phyloP scores from a whole-genome alignment of 2,797 vertebrate genomes.

The Lagocephalus sceleratus region DNA sequence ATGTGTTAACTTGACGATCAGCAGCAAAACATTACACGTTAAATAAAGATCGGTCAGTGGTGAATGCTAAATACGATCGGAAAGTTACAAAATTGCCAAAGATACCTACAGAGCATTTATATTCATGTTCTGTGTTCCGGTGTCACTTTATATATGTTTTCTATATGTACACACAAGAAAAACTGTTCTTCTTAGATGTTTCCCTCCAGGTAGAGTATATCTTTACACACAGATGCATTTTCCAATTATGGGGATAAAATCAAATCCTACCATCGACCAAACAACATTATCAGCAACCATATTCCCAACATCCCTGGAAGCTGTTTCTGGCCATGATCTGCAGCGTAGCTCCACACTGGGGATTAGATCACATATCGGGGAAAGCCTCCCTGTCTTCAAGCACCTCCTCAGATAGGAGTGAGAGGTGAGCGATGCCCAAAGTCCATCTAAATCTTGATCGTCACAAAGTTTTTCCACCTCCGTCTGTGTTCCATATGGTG shows the following conservation, averaged over 20 bases:
- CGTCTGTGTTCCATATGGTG: too few species aligned
- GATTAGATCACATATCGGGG: background rate
- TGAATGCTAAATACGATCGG: too few species aligned
- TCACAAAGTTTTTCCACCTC: too few species aligned
- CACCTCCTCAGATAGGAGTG: conserved; percentile 5
- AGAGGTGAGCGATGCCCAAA: conserved; percentile 1
- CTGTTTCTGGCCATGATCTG: background rate
- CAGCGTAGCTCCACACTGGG: background rate
- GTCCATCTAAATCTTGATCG: background rate
- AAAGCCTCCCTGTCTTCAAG: background rate
- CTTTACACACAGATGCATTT: background rate
- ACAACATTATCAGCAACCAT: conserved; percentile 7
- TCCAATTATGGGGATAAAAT: background rate
- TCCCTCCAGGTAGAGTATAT: background rate
- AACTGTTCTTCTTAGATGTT: background rate
- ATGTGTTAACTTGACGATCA: too few species aligned
- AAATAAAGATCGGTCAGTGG: too few species aligned
- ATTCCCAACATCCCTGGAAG: conserved; percentile 4
- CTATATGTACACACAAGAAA: background rate
- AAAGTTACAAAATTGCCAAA: too few species aligned
- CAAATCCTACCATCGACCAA: background rate
- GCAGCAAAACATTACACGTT: too few species aligned
- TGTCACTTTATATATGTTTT: background rate
- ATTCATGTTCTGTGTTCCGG: too few species aligned
- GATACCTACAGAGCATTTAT: too few species aligned